Evolutionary conservation across 2,113 vertebrate species (phyloP).

Genomic region (Naja naja): DNA sequence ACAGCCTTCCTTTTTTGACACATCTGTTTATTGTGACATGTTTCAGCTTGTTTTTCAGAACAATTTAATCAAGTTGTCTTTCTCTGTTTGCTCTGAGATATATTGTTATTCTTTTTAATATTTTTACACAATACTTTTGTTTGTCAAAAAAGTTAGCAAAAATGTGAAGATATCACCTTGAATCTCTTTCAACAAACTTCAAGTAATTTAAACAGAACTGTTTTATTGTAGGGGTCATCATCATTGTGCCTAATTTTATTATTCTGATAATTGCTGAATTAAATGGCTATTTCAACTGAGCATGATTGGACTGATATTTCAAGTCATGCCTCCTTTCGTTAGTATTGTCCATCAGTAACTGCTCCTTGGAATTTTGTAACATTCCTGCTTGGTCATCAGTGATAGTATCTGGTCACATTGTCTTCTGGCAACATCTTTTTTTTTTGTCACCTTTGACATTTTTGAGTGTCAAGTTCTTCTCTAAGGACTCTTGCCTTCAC

Average conservation of each 20-base stretch:
- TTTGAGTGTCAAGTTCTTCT: not conserved
- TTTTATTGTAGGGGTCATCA: not conserved
- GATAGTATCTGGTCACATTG: not conserved
- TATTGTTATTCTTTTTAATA: not conserved
- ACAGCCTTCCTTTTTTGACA: not conserved
- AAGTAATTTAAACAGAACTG: not conserved
- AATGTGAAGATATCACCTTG: not conserved
- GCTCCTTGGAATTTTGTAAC: not conserved
- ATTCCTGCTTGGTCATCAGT: not conserved
- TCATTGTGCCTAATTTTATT: not conserved
- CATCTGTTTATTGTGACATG: not conserved
- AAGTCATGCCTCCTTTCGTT: not conserved
- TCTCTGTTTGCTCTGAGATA: not conserved
- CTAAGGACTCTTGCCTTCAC: not conserved
- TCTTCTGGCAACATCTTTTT: not conserved
- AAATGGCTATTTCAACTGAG: not conserved
- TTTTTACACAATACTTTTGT: not conserved
- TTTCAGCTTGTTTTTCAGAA: not conserved
- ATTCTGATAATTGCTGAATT: not conserved
- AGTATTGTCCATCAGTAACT: not conserved
- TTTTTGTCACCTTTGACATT: not conserved
- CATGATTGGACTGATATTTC: not conserved
- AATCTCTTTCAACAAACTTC: not conserved
- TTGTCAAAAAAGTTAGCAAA: not conserved
- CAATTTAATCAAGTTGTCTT: not conserved